A percentile compares a stretch with the other conserved stretches of the same genome.
Conservation (phyloP, 1,140 invertebrate species). For the Wiebesia pumilae region DNA sequence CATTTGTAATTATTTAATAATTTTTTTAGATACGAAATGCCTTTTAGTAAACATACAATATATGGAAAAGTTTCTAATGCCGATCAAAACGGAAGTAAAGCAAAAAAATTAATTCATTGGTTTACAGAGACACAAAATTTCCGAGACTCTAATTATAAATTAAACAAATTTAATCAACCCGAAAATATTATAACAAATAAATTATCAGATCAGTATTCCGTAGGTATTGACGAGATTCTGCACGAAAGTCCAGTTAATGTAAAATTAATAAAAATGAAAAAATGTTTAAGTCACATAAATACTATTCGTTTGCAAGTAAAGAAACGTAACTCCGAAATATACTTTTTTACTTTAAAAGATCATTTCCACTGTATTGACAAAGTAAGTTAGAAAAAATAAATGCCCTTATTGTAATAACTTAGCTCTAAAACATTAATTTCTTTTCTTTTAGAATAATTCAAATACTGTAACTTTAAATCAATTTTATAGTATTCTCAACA, state of each 20-base stretch:
- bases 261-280: constrained; percentile 28
- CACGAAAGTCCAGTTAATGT: constrained; percentile 38
- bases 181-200: constrained; percentile 35
- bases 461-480: constrained; percentile 44
- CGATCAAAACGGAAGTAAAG: constrained; percentile 39
- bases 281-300: constrained; percentile 54
- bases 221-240: constrained; percentile 49
- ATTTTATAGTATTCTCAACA: constrained; percentile 49
- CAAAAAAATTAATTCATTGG: constrained; percentile 57
- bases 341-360: constrained; percentile 51
- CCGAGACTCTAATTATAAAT: constrained; percentile 44
- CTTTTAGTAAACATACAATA: constrained; percentile 50
- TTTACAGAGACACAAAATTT: constrained; percentile 47
- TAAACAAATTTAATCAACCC: constrained; percentile 1
- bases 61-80: constrained; percentile 55
- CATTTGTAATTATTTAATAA: background rate
- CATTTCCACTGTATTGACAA: constrained; percentile 52
- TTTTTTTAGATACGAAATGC: constrained; percentile 56
- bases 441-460: constrained; percentile 41
- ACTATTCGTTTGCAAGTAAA: constrained; percentile 55
- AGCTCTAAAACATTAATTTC: background rate
- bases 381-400: constrained; percentile 47
- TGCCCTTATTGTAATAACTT: background rate
- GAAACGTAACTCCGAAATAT: constrained; percentile 44
- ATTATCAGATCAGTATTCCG: background rate